These are phyloP conservation scores for Pluvianellus socialis DNA, from an alignment of 2,113 vertebrate genomes.

Conservation along the genomic window DNA sequence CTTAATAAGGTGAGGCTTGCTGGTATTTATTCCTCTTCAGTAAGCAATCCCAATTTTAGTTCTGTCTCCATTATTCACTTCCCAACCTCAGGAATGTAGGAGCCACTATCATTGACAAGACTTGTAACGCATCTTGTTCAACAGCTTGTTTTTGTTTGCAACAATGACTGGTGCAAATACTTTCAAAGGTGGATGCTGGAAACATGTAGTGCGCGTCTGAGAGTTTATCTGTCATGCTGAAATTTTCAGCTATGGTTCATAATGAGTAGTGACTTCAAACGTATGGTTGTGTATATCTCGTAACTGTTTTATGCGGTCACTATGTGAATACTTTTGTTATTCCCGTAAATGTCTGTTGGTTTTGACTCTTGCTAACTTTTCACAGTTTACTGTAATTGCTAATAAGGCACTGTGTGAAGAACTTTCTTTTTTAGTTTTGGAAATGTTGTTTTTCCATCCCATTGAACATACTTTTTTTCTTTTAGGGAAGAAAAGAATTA, in stretches of 20 bases:
- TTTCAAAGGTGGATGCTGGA: neutral
- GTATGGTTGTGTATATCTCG: neutral
- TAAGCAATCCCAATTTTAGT: neutral
- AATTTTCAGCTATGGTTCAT: neutral
- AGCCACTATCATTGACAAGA: rapidly evolving
- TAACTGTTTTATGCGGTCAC: neutral
- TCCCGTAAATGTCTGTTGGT: neutral
- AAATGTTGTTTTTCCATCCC: neutral
- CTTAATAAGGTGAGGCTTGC: neutral
- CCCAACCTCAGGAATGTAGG: neutral
- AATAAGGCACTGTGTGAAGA: neutral
- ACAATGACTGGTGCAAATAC: neutral
- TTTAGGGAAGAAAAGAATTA: neutral
- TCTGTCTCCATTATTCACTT: neutral
- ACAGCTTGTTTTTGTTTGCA: neutral
- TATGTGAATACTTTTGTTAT: neutral
- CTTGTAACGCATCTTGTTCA: neutral
- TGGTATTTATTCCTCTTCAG: neutral
- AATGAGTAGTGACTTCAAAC: neutral
- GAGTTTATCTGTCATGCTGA: neutral
- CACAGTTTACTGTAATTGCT: neutral
- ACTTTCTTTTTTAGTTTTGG: neutral
- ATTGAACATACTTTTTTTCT: neutral
- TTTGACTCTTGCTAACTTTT: neutral
- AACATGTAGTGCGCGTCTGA: neutral